A percentile compares a stretch with the other conserved stretches of the same genome.
These are phyloP conservation scores for Diachrysia chrysitis DNA, from an alignment of 2,888 invertebrate species.

Conservation along the genomic window DNA sequence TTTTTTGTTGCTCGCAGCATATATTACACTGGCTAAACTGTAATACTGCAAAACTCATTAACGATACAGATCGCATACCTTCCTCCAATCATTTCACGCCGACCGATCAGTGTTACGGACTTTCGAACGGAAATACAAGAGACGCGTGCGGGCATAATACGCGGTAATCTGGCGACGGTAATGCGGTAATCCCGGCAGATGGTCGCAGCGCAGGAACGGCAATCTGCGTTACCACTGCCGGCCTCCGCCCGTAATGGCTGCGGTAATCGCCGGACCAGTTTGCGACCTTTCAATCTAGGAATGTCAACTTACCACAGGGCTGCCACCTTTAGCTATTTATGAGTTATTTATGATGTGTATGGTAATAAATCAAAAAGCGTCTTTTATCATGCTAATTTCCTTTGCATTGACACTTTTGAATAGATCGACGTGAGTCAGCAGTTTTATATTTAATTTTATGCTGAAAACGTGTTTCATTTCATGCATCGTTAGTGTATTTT, in stretches of 20 bases:
- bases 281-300: constrained; percentile 76
- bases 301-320: constrained; percentile 70
- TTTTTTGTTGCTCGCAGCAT: constrained; percentile 7
- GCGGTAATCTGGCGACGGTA: constrained; percentile 73
- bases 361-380: constrained; percentile 18
- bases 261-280: constrained; percentile 73
- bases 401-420: constrained; percentile 19
- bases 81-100: constrained; percentile 58
- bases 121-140: constrained; percentile 58
- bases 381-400: constrained; percentile 39
- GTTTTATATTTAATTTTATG: neutral
- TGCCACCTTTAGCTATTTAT: constrained; percentile 29
- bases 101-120: constrained; percentile 56
- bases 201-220: constrained; percentile 67
- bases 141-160: constrained; percentile 78
- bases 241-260: constrained; percentile 71
- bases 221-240: constrained; percentile 75
- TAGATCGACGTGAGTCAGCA: constrained; percentile 6
- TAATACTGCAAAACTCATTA: constrained; percentile 36
- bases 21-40: constrained; percentile 5
- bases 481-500: neutral
- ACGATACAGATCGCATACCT: constrained; percentile 49
- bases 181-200: constrained; percentile 63
- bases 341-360: constrained; percentile 42
- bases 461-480: constrained; percentile 13